phyloP scores from a whole-genome alignment of 2,113 vertebrate genomes.

The Sminthopsis crassicaudata region DNA sequence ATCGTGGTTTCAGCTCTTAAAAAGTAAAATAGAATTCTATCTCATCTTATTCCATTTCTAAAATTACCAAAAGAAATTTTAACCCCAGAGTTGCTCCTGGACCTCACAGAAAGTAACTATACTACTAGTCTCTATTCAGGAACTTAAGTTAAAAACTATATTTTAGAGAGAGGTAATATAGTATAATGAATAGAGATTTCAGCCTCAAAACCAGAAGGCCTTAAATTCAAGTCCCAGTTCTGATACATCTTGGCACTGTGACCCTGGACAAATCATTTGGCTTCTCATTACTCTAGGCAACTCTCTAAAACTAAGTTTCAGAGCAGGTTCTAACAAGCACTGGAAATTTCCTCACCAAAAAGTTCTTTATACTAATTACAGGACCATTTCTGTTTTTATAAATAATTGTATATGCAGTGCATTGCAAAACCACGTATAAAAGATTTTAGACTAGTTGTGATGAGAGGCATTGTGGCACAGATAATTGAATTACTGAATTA shows the following conservation, averaged over 20 bases:
- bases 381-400: not conserved
- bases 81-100: not conserved
- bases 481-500: slow-evolving; percentile 27
- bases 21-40: not conserved
- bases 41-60: not conserved
- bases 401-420: not conserved
- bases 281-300: not conserved
- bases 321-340: not conserved
- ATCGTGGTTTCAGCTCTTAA: not conserved
- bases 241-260: not conserved
- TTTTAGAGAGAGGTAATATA: not conserved
- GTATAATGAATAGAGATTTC: not conserved
- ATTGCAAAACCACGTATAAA: slow-evolving; percentile 42
- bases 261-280: not conserved
- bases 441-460: slow-evolving; percentile 21
- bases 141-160: not conserved
- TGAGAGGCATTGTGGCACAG: slow-evolving; percentile 13
- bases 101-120: not conserved
- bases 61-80: not conserved
- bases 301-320: not conserved
- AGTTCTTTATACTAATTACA: not conserved
- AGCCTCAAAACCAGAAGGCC: not conserved
- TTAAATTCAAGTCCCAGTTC: not conserved
- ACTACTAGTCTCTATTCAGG: not conserved
- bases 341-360: not conserved